These are phyloP conservation scores for Iselma pallidipennis DNA, from an alignment of 2,888 invertebrate genomes.

Conservation along the genomic window DNA sequence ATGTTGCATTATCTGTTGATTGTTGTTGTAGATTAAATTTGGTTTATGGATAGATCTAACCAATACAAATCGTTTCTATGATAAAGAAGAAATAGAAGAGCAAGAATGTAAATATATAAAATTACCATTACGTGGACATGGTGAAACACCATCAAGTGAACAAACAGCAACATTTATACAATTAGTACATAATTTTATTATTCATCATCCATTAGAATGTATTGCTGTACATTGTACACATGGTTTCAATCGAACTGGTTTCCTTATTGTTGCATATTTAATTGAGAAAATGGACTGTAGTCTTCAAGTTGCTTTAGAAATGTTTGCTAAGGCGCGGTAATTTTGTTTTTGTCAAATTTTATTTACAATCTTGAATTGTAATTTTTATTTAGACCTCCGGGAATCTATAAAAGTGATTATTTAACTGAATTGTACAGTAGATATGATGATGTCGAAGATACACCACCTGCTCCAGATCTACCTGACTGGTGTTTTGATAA, in stretches of 20 bases:
- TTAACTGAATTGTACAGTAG: slow-evolving; percentile 82
- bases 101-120: slow-evolving; percentile 84
- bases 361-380: background rate
- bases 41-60: slow-evolving; percentile 98
- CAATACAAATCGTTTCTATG: slow-evolving; percentile 92
- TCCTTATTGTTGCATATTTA: slow-evolving; percentile 89
- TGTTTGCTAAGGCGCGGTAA: slow-evolving; percentile 73
- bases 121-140: slow-evolving; percentile 88
- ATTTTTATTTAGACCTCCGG: slow-evolving; percentile 73
- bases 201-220: slow-evolving; percentile 75
- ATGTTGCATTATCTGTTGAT: no score
- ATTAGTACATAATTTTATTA: slow-evolving; percentile 77
- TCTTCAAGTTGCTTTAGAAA: slow-evolving; percentile 79
- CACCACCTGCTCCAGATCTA: slow-evolving; percentile 72
- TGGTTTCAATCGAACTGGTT: slow-evolving; percentile 98
- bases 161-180: slow-evolving; percentile 84
- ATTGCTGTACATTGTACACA: slow-evolving; percentile 95
- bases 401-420: slow-evolving; percentile 98
- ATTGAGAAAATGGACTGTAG: slow-evolving; percentile 83
- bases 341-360: slow-evolving; percentile 14
- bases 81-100: slow-evolving; percentile 76
- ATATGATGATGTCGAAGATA: slow-evolving; percentile 75
- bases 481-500: slow-evolving; percentile 86
- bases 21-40: slow-evolving; percentile 70
- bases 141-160: slow-evolving; percentile 85